Evolutionary conservation across 2,888 invertebrate species (phyloP).

Genomic region (Yponomeuta malinellus): DNA sequence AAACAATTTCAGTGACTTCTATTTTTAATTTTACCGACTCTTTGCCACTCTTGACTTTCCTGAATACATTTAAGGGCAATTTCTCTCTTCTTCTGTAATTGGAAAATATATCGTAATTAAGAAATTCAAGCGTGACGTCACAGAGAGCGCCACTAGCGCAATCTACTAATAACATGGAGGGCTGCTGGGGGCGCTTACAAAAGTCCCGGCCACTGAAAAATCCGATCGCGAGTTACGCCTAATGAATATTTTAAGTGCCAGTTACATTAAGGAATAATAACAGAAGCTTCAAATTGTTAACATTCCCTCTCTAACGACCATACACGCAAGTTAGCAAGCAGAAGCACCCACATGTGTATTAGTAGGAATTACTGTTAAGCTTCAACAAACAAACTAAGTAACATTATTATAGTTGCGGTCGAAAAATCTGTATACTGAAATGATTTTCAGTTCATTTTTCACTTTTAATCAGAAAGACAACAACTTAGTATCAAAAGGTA

Average conservation of each 20-base stretch:
- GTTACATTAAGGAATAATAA: background rate
- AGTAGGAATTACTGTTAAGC: too few species aligned
- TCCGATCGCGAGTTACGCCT: constrained; percentile 52
- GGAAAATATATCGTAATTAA: constrained; percentile 1
- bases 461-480: too few species aligned
- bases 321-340: background rate
- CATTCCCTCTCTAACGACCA: background rate
- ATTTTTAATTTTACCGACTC: too few species aligned
- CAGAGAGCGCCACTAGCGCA: constrained; percentile 25
- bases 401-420: too few species aligned
- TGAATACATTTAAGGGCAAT: background rate
- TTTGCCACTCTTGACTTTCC: background rate
- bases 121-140: constrained; percentile 9
- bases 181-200: constrained; percentile 30
- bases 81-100: background rate
- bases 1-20: too few species aligned
- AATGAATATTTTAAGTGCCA: constrained; percentile 64
- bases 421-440: too few species aligned
- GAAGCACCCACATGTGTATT: too few species aligned
- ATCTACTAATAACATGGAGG: constrained; percentile 37
- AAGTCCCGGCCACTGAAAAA: constrained; percentile 46
- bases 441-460: too few species aligned
- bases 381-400: too few species aligned
- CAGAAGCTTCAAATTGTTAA: background rate
- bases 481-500: too few species aligned